Conservation (phyloP, 2,888 invertebrate genomes). For the Magallana nippona region DNA sequence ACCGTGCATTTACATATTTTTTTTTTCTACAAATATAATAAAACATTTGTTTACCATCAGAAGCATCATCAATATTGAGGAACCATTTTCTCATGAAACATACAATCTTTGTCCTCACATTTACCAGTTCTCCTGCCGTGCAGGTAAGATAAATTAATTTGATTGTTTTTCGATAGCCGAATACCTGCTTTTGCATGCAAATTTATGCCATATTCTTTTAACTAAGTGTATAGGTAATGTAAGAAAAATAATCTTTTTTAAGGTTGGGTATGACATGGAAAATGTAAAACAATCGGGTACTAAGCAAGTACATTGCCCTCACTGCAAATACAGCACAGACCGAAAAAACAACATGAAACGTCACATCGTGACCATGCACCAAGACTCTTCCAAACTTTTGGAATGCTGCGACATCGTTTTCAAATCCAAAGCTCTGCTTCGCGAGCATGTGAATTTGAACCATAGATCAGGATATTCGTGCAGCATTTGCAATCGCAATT, state of each 20-base stretch:
- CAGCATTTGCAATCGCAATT: constrained; percentile 77
- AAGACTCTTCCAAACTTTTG: constrained; percentile 69
- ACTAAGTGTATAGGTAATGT: no score
- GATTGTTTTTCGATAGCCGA: background rate
- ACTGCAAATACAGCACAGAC: constrained; percentile 78
- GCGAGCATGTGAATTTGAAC: constrained; percentile 78
- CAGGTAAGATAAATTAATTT: background rate
- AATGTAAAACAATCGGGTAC: background rate
- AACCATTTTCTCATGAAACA: background rate
- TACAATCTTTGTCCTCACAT: background rate
- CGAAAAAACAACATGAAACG: constrained; percentile 80
- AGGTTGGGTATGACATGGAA: constrained; percentile 13
- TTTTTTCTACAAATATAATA: background rate
- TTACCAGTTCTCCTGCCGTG: background rate
- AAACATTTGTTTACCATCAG: background rate
- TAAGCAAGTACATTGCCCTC: constrained; percentile 68
- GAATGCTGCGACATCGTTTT: constrained; percentile 79
- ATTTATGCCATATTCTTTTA: no score
- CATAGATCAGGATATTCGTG: constrained; percentile 80
- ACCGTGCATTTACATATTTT: constrained; percentile 17
- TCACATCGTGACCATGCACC: constrained; percentile 80
- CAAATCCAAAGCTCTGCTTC: constrained; percentile 78
- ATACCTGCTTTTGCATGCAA: no score
- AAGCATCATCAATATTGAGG: background rate
- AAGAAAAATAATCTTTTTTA: no score